phyloP scores from a whole-genome alignment of 2,888 invertebrate species.

The Drosophila mercatorum region DNA sequence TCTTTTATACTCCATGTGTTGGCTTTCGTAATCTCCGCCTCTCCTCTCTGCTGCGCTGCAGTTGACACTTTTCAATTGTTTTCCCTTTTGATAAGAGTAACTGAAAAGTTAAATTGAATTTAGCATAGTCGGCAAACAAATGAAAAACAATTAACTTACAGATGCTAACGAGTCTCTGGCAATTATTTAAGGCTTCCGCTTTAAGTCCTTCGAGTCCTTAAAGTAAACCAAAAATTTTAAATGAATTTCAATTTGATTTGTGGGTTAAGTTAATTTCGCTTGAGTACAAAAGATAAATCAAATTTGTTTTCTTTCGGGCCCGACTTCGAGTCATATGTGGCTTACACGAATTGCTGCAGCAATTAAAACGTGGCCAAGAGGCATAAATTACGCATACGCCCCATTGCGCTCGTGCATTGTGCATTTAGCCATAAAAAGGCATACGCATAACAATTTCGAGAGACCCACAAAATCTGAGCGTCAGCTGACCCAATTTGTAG shows the following conservation, averaged over 20 bases:
- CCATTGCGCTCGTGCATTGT: constrained; percentile 53
- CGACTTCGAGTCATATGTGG: neutral
- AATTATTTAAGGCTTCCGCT: neutral
- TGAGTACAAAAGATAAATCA: neutral
- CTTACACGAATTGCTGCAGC: constrained; percentile 48
- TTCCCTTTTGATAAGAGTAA: constrained; percentile 15
- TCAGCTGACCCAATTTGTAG: constrained; percentile 61
- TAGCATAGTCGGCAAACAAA: constrained; percentile 16
- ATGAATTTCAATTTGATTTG: neutral
- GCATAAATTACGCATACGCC: constrained; percentile 68
- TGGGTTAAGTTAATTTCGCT: too few species aligned
- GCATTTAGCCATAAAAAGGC: constrained; percentile 18
- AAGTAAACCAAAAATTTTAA: neutral
- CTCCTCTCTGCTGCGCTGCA: constrained; percentile 21
- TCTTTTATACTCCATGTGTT: constrained; percentile 14
- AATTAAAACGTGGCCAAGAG: constrained; percentile 54
- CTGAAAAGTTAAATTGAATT: constrained; percentile 49
- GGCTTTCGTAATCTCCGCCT: neutral
- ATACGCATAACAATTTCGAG: constrained; percentile 12
- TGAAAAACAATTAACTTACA: constrained; percentile 22
- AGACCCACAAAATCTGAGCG: constrained; percentile 15
- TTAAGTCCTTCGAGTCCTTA: neutral
- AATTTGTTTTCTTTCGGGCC: neutral
- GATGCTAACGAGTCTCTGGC: constrained; percentile 1
- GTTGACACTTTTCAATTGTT: constrained; percentile 45